Evolutionary conservation across 2,888 invertebrate species (phyloP).

Genomic region (Agonopterix alstromeriana): DNA sequence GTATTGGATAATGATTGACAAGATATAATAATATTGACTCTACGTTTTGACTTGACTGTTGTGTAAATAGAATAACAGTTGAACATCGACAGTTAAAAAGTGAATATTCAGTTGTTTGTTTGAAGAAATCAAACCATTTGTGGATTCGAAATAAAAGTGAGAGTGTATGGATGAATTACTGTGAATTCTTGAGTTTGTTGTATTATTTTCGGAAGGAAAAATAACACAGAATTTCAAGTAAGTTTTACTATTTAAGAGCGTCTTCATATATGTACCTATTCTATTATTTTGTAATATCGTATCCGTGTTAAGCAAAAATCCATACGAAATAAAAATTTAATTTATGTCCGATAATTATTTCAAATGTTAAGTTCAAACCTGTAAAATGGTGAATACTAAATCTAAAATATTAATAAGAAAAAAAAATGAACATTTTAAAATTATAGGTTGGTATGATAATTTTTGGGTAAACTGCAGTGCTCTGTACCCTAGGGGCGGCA

Average conservation of each 20-base stretch:
- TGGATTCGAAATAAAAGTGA: conserved; percentile 4
- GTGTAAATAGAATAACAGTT: conserved; percentile 4
- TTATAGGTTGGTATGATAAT: no score
- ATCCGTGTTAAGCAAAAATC: no score
- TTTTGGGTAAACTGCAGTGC: no score
- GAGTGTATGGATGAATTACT: conserved; percentile 5
- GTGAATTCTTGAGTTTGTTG: neutral
- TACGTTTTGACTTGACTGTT: neutral
- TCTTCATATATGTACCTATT: no score
- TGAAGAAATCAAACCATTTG: neutral
- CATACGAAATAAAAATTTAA: no score
- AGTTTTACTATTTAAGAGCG: neutral
- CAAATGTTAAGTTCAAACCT: no score
- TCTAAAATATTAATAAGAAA: no score
- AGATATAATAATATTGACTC: conserved; percentile 7
- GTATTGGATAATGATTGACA: conserved; percentile 5
- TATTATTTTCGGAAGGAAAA: neutral
- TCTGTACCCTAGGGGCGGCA: no score
- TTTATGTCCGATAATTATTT: no score
- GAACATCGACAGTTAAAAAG: neutral
- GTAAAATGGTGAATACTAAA: no score
- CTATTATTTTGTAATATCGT: no score
- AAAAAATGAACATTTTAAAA: no score
- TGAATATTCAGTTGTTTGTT: conserved; percentile 1
- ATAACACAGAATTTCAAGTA: neutral